These are phyloP conservation scores for Pogonocherus hispidulus DNA, from an alignment of 2,888 invertebrate species.

Conservation along the genomic window DNA sequence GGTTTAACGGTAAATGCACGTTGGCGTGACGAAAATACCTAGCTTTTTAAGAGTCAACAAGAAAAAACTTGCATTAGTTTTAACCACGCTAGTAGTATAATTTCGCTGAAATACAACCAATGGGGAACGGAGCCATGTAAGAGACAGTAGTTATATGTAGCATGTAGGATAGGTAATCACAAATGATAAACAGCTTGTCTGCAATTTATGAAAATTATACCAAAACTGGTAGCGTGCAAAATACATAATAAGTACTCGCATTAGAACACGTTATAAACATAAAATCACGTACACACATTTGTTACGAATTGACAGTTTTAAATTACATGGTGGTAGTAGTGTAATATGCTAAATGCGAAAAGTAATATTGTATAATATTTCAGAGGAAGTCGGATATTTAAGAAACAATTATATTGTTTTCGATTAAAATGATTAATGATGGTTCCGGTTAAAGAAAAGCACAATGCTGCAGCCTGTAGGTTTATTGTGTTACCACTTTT, in stretches of 20 bases:
- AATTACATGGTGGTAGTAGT: not conserved
- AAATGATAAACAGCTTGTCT: conserved; percentile 16
- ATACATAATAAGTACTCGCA: conserved; percentile 22
- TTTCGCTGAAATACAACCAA: not conserved
- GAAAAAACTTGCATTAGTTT: not conserved
- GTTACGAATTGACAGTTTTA: conserved; percentile 20
- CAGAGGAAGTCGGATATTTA: not conserved
- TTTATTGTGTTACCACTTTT: too few species aligned
- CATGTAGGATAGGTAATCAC: conserved; percentile 13
- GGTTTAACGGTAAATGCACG: not conserved
- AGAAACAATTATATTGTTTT: too few species aligned
- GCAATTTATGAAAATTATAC: conserved; percentile 29
- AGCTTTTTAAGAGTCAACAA: not conserved
- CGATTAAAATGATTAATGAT: too few species aligned
- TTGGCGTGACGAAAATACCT: conserved; percentile 4
- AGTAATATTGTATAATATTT: not conserved
- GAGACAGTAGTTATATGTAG: conserved; percentile 6
- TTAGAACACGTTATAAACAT: conserved; percentile 15
- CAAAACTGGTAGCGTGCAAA: conserved; percentile 28
- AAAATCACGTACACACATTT: conserved; percentile 5
- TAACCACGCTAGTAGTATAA: not conserved
- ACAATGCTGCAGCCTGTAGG: too few species aligned
- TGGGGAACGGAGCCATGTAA: not conserved
- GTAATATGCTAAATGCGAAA: not conserved
- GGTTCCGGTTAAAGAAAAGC: too few species aligned